Evolutionary conservation across 2,797 vertebrate genomes (phyloP).

Genomic region (Macropus fuliginosus): DNA sequence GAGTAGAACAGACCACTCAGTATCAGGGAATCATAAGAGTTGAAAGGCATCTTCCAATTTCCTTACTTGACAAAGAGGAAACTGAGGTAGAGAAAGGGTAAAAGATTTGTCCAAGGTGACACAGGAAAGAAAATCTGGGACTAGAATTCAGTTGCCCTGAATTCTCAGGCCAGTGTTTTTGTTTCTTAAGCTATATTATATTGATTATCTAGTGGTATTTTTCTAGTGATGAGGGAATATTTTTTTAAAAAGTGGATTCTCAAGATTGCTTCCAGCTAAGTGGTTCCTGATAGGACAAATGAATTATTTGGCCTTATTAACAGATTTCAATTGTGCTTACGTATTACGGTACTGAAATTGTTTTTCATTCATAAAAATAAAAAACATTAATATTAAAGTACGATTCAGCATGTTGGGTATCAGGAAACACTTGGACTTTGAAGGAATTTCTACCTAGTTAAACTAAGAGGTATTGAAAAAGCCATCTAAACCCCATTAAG

Average conservation of each 20-base stretch:
- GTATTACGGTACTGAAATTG: constrained; percentile 12
- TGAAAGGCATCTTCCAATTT: constrained; percentile 14
- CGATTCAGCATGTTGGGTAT: constrained; percentile 20
- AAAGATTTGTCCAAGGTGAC: background rate
- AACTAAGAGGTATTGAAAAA: constrained; percentile 50
- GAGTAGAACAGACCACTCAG: background rate
- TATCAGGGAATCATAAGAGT: background rate
- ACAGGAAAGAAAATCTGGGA: constrained; percentile 21
- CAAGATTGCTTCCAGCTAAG: background rate
- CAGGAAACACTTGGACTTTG: background rate
- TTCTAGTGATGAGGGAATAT: background rate
- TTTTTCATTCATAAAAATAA: constrained; percentile 28
- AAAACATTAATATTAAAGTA: background rate
- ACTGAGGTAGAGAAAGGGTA: constrained; percentile 23
- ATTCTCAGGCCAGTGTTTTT: constrained; percentile 4
- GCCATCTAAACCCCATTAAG: constrained; percentile 16
- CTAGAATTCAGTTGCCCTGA: background rate
- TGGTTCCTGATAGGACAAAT: background rate
- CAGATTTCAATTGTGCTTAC: constrained; percentile 34
- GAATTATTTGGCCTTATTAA: background rate
- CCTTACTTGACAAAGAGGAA: constrained; percentile 26
- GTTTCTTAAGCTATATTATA: background rate
- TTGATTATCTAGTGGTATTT: background rate
- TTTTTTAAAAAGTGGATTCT: background rate
- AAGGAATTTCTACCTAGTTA: constrained; percentile 40